These are phyloP conservation scores for Eleutherodactylus coqui DNA, from an alignment of 2,797 vertebrate species.

Conservation along the genomic window DNA sequence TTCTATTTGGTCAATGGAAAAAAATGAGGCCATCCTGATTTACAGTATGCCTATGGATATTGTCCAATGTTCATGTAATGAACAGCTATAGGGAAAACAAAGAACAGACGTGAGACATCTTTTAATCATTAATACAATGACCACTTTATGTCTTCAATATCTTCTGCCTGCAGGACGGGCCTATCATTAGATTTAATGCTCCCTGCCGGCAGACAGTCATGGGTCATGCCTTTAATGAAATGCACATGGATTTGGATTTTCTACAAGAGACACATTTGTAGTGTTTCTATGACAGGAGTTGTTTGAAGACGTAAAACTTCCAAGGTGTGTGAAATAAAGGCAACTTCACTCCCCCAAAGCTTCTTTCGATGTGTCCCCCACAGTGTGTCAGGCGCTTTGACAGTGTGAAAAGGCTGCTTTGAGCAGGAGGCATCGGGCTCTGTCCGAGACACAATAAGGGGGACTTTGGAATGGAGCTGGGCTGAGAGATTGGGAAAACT, in stretches of 20 bases:
- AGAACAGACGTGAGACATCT: not conserved
- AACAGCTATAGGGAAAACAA: not conserved
- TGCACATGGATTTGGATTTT: constrained; percentile 16
- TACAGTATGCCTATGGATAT: not conserved
- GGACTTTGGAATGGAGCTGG: not conserved
- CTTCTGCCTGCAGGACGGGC: not conserved
- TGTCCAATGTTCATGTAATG: not conserved
- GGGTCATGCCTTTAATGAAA: constrained; percentile 3
- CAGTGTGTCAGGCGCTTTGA: not conserved
- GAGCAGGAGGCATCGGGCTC: not conserved
- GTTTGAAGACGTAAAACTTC: not conserved
- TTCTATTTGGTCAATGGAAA: not conserved
- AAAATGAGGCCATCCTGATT: not conserved
- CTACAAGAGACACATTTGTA: not conserved
- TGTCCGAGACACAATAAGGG: constrained; percentile 18
- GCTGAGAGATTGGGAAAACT: not conserved
- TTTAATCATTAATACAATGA: not conserved
- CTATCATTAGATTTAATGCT: not conserved
- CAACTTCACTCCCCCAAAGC: not conserved
- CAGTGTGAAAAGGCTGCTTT: not conserved
- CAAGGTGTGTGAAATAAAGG: constrained; percentile 20
- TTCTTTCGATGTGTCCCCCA: not conserved
- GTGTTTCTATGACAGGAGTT: not conserved
- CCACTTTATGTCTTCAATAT: constrained; percentile 6
- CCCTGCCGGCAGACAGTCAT: constrained; percentile 10